phyloP scores from a whole-genome alignment of 2,888 invertebrate genomes.

The Mythimna impura region DNA sequence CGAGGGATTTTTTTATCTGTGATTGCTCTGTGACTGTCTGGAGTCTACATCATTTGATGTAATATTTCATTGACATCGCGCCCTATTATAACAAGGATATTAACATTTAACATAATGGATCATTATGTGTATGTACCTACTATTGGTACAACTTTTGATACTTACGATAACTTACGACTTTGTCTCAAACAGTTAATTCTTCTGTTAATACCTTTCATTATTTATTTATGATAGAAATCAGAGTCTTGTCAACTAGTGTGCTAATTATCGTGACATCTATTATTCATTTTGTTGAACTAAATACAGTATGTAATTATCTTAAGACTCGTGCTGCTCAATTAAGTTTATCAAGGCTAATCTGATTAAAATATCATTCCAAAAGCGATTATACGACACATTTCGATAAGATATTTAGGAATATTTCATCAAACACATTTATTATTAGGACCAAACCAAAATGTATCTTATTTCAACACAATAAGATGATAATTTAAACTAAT shows the following conservation, averaged over 20 bases:
- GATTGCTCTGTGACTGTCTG: too few species aligned
- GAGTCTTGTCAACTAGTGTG: neutral
- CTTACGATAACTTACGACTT: too few species aligned
- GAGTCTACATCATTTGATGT: too few species aligned
- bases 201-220: too few species aligned
- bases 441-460: constrained; percentile 14
- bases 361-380: constrained; percentile 34
- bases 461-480: constrained; percentile 28
- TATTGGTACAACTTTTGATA: too few species aligned
- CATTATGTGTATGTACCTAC: too few species aligned
- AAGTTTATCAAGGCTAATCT: constrained; percentile 19
- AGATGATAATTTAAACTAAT: neutral
- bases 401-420: constrained; percentile 51
- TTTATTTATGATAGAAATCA: too few species aligned
- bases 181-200: too few species aligned
- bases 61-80: too few species aligned
- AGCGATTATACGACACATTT: constrained; percentile 41
- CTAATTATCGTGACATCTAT: constrained; percentile 19
- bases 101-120: too few species aligned
- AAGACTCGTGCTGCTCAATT: neutral
- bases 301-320: constrained; percentile 15
- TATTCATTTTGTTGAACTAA: constrained; percentile 8
- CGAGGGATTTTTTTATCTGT: too few species aligned
- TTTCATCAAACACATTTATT: constrained; percentile 5
- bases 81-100: too few species aligned